These are phyloP conservation scores for Brachypodius melanocephalos DNA, from an alignment of 2,113 vertebrate genomes.

Conservation along the genomic window DNA sequence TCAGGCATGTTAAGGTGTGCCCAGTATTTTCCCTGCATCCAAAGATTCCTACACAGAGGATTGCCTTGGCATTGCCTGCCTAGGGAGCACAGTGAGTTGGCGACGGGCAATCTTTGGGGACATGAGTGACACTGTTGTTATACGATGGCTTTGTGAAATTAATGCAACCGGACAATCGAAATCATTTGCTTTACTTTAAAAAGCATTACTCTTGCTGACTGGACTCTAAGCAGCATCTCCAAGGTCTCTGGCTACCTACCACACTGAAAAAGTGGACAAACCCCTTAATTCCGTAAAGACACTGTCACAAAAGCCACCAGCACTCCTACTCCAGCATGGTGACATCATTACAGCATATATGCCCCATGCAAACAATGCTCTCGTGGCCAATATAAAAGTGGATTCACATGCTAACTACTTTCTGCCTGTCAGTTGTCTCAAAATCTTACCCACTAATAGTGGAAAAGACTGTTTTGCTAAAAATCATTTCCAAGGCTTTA, in stretches of 20 bases:
- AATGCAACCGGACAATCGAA: background rate
- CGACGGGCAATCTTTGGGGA: background rate
- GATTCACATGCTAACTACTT: background rate
- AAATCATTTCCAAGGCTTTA: background rate
- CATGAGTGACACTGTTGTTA: background rate
- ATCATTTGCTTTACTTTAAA: background rate
- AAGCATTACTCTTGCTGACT: background rate
- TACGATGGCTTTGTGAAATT: background rate
- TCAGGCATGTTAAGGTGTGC: background rate
- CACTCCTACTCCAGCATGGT: background rate
- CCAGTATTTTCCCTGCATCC: background rate
- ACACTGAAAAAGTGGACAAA: background rate
- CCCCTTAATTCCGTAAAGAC: background rate
- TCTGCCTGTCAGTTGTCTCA: constrained; percentile 17
- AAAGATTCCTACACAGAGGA: background rate
- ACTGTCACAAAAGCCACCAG: background rate
- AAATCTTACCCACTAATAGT: background rate
- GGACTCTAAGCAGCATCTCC: background rate
- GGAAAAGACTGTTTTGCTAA: background rate
- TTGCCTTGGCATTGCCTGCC: background rate
- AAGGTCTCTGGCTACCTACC: background rate
- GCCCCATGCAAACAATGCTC: background rate
- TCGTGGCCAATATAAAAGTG: background rate
- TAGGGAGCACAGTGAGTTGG: background rate
- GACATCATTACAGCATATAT: constrained; percentile 31